Base-by-base conservation (phyloP, 2,888 invertebrate species). In the Mythimna ferrago region DNA sequence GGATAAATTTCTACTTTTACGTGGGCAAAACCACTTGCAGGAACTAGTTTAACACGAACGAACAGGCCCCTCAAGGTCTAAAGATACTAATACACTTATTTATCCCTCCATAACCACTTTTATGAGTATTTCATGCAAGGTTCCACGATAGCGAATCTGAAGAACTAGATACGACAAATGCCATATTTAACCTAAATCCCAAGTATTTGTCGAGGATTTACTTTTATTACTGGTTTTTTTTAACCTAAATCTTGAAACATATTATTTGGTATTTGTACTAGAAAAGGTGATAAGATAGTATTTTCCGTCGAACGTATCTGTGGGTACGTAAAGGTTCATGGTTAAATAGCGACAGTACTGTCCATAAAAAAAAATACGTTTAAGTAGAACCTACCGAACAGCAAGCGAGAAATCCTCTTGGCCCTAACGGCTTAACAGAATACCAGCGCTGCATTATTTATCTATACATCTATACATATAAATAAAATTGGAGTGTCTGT, bases 131-230 rank as follows among this genome's bases (percentile, higher is more conserved):
- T 38, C 53, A 68, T 21, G 44, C 21, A 66, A 79, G 41, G 58
- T 56, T 41, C 19, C 53, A 69, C 41, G 69, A 70, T 70, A 80
- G 54, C 57, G 10, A 61, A 57, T 58, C 56, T 66, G 6, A 63
- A 74, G 80, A 75, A 66, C 78, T 74, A 73, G 35, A 79, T 78
- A 66, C n/a, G 32, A 21, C 63, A 41, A 70, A 74, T 74, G 66
- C 80, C 80, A 66, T 69, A 60, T 26, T 63, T 66, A 66, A 78
- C 69, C 63, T 73, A 66, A 63, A 79, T 79, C 54, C 38, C 1
- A 64, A 65, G 57, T 80, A 79, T 79, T 80, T 79, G 48, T 14
- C 2, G 4, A 74, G 70, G 38, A 74, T 78, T 75, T 70, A 61
- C 10, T 66, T 78, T 80, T 79, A 80, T 79, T 79, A 26, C 75